phyloP scores from a whole-genome alignment of 2,797 vertebrate species.

The Pseudochromis fuscus region DNA sequence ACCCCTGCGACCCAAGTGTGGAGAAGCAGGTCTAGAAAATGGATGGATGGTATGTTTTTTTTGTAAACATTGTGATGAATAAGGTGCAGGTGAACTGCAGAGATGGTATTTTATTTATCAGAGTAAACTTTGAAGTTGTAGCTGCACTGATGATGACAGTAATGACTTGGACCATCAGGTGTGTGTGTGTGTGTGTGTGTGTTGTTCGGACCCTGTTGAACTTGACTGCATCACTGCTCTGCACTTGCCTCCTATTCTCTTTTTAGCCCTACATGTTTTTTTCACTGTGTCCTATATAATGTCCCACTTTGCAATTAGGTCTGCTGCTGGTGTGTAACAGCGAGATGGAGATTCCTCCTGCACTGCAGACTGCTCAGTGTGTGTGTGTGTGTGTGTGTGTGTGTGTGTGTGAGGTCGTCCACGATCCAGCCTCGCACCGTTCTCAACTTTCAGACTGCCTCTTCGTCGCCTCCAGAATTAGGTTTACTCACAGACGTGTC shows the following conservation, averaged over 20 bases:
- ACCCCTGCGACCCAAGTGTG: too few relatives aligned
- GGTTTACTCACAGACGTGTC: slow-evolving; percentile 1
- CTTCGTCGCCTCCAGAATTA: slow-evolving; percentile 45
- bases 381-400: slow-evolving; percentile 28
- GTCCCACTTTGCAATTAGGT: slow-evolving; percentile 80
- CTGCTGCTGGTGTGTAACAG: slow-evolving; percentile 52
- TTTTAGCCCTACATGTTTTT: slow-evolving; percentile 63
- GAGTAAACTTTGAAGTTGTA: too few relatives aligned
- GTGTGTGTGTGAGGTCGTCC: slow-evolving; percentile 15
- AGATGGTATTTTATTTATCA: too few relatives aligned
- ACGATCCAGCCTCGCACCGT: not conserved
- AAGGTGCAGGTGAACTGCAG: too few relatives aligned
- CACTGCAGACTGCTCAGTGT: slow-evolving; percentile 20
- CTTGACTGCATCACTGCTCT: slow-evolving; percentile 29
- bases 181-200: slow-evolving; percentile 22
- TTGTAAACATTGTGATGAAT: too few relatives aligned
- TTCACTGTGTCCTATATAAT: slow-evolving; percentile 70
- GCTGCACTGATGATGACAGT: too few relatives aligned
- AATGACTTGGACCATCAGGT: too few relatives aligned
- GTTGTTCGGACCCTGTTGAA: slow-evolving; percentile 35
- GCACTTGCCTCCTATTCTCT: slow-evolving; percentile 45
- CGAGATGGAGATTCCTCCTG: slow-evolving; percentile 20
- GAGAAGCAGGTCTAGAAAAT: too few relatives aligned
- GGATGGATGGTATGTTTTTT: too few relatives aligned
- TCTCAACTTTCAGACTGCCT: slow-evolving; percentile 27